phyloP scores from a whole-genome alignment of 2,888 invertebrate genomes.

The Xestobium rufovillosum region DNA sequence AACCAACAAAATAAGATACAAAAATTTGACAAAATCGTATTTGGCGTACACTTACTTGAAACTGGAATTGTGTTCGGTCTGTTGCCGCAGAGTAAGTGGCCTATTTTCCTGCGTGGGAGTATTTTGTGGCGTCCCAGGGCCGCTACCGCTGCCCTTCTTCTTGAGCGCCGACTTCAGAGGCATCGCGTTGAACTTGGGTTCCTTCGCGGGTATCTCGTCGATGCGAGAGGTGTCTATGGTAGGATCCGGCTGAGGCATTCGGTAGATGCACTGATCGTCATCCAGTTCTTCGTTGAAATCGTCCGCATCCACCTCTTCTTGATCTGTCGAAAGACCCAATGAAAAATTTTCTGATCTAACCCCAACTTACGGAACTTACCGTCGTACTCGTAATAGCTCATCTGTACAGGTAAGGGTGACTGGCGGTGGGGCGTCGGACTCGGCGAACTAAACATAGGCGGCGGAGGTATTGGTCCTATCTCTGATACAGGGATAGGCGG shows the following conservation, averaged over 20 bases:
- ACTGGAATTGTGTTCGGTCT: conserved; percentile 63
- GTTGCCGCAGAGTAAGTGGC: conserved; percentile 58
- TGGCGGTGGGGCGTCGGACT: conserved; percentile 60
- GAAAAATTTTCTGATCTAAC: neutral
- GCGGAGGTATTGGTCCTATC: conserved; percentile 76
- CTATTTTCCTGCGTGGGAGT: conserved; percentile 68
- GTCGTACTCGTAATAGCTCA: conserved; percentile 56
- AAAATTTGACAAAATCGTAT: conserved; percentile 1
- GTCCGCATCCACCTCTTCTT: conserved; percentile 40
- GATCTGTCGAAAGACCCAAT: conserved; percentile 26
- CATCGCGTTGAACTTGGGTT: conserved; percentile 84
- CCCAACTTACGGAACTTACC: conserved; percentile 42
- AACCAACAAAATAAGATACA: conserved; percentile 33
- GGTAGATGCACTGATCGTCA: conserved; percentile 56
- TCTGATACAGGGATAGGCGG: conserved; percentile 88
- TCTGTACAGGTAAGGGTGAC: conserved; percentile 30
- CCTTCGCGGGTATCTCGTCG: conserved; percentile 89
- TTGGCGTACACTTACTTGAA: conserved; percentile 75
- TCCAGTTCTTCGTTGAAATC: conserved; percentile 59
- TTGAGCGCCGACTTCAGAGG: conserved; percentile 89
- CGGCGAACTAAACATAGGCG: conserved; percentile 92
- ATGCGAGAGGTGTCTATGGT: conserved; percentile 74
- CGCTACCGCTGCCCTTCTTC: conserved; percentile 60
- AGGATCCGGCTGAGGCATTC: conserved; percentile 56
- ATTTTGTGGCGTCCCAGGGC: conserved; percentile 56